Conservation (phyloP, 1,140 invertebrate genomes). For the Danaus melanippus region DNA sequence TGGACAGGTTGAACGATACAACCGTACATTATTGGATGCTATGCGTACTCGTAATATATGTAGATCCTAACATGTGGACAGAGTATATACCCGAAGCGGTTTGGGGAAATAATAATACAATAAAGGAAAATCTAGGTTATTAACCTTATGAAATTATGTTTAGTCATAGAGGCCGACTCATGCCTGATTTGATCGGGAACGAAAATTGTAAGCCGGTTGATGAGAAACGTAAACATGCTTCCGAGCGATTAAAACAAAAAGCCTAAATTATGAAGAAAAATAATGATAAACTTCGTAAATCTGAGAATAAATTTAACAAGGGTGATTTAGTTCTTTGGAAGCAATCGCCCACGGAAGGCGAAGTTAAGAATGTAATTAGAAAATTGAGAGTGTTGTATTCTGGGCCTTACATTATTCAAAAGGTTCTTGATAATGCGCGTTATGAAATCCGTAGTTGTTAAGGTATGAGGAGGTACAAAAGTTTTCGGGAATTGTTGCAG, state of each 20-base stretch:
- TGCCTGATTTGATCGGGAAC: constrained; percentile 6
- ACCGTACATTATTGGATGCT: constrained; percentile 13
- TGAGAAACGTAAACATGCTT: constrained; percentile 5
- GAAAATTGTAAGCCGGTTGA: background rate
- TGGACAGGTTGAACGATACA: constrained; percentile 12
- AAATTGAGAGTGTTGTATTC: constrained; percentile 6
- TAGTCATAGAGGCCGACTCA: constrained; percentile 4
- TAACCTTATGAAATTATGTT: constrained; percentile 14
- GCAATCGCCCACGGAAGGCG: constrained; percentile 5
- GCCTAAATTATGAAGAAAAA: constrained; percentile 3
- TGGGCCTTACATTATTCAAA: constrained; percentile 9
- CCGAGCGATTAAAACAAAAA: constrained; percentile 1
- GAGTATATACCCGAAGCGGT: constrained; percentile 8
- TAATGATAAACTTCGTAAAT: constrained; percentile 12
- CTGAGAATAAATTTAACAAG: constrained; percentile 6
- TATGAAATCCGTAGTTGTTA: constrained; percentile 25
- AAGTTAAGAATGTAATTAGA: constrained; percentile 4
- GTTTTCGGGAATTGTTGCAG: constrained; percentile 19
- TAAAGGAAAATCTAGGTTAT: constrained; percentile 9
- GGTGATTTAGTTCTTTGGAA: constrained; percentile 8
- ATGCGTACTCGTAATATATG: constrained; percentile 8
- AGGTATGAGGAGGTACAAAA: constrained; percentile 26
- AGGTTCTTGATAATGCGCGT: constrained; percentile 16
- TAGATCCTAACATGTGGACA: constrained; percentile 12
- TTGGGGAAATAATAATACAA: constrained; percentile 15